Base-by-base conservation (phyloP, 53 echinoderm and acorn worm genomes). In the Holothuria scabra region DNA sequence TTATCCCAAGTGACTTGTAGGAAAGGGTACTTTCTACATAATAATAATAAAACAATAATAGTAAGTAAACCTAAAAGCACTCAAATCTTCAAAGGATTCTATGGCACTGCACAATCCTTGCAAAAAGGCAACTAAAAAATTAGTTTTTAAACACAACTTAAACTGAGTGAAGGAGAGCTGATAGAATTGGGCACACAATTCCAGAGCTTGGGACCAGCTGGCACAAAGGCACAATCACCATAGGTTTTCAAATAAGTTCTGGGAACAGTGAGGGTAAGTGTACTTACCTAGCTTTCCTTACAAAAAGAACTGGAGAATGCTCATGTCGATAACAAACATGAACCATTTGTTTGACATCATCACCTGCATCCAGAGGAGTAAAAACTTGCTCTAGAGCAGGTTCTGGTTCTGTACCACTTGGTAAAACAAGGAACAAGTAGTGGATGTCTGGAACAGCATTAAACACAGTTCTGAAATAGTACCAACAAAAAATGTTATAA, bases 391-490 rank as follows among this genome's bases (percentile, higher is more conserved):
- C 86, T 34, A 97, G 76, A 46, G 97, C 93, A 46, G 92, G 76
- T 81, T 97, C 97, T 3, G 94, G 94, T 55, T 83, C 86, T 22
- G 90, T 88, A 3, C 88, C 93, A 63, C 62, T 85, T 67, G 97
- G 94, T 28, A 94, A 80, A 38, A 94, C 83, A 14, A 97, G 88
- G 46, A 88, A 94, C 67, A 97, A 78, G 91, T 90, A 97, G 83
- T 97, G 97, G 67, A 97, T 92, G 67, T 97, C 97, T 41, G 97
- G 94, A 12, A 97, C 97, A 34, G 97, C 97, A 85, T 97, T 97
- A 90, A 97, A 97, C 49, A 93, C 97, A 60, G 97, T 97, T 59
- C 97, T 97, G 88, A 34, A 23, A 33, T 46, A 21, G 65, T 26
- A 80, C 29, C 25, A 30, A 60, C 57, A 80, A 60, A 60, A 6